A percentile compares a stretch with the other conserved stretches of the same genome.
phyloP scores from a whole-genome alignment of 2,113 vertebrate genomes.

The Microtus ochrogaster region DNA sequence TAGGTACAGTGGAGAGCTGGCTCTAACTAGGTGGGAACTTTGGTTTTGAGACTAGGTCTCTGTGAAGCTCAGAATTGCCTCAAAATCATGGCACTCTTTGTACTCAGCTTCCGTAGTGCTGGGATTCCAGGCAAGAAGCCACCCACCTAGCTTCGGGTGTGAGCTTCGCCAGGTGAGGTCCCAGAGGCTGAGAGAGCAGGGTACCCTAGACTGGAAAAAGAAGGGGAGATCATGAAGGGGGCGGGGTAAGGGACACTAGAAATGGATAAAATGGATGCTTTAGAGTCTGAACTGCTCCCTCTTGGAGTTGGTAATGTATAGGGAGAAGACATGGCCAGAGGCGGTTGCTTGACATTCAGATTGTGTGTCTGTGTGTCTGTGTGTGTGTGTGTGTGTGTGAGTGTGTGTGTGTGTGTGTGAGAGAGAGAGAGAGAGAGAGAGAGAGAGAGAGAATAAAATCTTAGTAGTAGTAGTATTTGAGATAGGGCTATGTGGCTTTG shows the following conservation, averaged over 20 bases:
- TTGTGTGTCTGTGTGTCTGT: background rate
- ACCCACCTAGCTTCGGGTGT: background rate
- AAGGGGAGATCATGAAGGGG: background rate
- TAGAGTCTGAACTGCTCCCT: background rate
- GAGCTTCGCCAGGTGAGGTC: constrained; percentile 34
- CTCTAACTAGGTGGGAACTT: constrained; percentile 30
- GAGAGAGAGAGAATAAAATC: background rate
- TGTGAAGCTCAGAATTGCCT: background rate
- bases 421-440: too few species aligned
- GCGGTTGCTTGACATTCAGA: background rate
- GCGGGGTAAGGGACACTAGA: background rate
- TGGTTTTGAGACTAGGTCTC: background rate
- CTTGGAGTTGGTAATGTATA: background rate
- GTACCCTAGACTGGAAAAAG: constrained; percentile 1
- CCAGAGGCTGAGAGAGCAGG: background rate
- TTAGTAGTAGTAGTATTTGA: background rate
- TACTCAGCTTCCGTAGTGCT: background rate
- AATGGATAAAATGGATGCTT: background rate
- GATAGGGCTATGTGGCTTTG: background rate
- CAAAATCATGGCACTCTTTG: too few species aligned
- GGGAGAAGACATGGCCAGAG: background rate
- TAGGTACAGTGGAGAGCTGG: background rate
- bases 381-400: background rate
- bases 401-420: background rate
- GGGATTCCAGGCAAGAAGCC: background rate